Conservation (phyloP, 1,140 invertebrate genomes). For the Mercenaria mercenaria region DNA sequence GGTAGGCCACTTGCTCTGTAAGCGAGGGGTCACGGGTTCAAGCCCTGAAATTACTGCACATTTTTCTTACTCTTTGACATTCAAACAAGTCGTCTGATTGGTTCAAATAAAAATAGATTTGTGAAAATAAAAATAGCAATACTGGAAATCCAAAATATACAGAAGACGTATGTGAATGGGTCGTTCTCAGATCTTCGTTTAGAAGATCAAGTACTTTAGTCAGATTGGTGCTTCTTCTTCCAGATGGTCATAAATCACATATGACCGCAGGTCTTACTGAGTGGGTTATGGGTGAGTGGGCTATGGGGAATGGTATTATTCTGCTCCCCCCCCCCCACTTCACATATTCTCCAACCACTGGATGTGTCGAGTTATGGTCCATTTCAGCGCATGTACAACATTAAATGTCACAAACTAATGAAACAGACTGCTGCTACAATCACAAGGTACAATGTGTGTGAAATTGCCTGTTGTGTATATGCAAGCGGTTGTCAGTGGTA, state of each 20-base stretch:
- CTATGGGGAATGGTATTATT: background rate
- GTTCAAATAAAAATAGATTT: too few species aligned
- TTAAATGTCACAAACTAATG: constrained; percentile 21
- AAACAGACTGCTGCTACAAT: background rate
- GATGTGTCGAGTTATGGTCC: constrained; percentile 34
- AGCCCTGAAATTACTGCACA: too few species aligned
- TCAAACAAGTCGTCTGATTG: too few species aligned
- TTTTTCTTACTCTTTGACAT: too few species aligned
- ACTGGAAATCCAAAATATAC: too few species aligned
- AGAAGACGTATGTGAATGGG: too few species aligned
- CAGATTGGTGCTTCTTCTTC: background rate
- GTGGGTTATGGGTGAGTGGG: constrained; percentile 41
- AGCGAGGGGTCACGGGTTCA: too few species aligned
- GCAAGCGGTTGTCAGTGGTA: background rate
- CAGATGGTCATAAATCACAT: constrained; percentile 53
- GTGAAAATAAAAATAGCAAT: too few species aligned
- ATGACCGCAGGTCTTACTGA: constrained; percentile 4
- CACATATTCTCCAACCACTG: constrained; percentile 33
- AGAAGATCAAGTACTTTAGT: too few species aligned
- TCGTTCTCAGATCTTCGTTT: too few species aligned
- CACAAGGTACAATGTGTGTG: constrained; percentile 14
- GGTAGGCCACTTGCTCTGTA: too few species aligned
- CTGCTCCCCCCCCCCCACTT: background rate
- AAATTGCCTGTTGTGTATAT: constrained; percentile 26
- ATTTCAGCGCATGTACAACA: constrained; percentile 49